Conservation (phyloP, 2,113 vertebrate genomes). For the Pycnonotus jocosus region DNA sequence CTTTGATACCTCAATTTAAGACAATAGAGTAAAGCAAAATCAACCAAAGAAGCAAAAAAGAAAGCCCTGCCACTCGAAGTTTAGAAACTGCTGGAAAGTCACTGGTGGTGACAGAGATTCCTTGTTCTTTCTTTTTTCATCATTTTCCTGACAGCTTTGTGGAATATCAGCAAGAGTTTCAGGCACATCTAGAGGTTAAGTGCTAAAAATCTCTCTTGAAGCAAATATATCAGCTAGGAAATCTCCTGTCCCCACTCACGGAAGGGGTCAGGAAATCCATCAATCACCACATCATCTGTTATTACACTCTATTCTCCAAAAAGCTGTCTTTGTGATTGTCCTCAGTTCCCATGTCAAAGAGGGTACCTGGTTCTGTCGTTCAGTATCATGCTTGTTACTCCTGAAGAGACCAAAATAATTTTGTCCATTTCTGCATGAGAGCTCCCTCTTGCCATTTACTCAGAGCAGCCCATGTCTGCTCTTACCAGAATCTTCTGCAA, state of each 20-base stretch:
- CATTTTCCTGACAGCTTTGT: background rate
- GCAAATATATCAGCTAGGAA: background rate
- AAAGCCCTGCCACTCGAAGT: background rate
- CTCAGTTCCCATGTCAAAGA: background rate
- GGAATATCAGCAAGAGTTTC: background rate
- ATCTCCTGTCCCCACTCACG: background rate
- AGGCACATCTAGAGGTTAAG: background rate
- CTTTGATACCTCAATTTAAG: background rate
- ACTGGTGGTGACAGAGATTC: background rate
- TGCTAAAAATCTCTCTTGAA: background rate
- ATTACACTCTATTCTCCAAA: background rate
- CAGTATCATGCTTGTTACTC: background rate
- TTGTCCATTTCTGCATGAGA: background rate
- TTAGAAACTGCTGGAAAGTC: background rate
- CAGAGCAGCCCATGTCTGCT: background rate
- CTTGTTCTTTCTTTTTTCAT: background rate
- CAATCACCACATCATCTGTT: background rate
- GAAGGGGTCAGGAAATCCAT: background rate
- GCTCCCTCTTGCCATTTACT: background rate
- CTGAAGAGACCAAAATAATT: background rate
- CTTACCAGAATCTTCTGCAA: background rate
- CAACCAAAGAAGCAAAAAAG: background rate
- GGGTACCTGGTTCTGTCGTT: background rate
- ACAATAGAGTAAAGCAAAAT: background rate
- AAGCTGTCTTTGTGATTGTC: background rate